Percentiles rank a stretch among this genome's conserved stretches.
Conservation (phyloP, 2,797 vertebrate species). For the Aphelocoma californica region DNA sequence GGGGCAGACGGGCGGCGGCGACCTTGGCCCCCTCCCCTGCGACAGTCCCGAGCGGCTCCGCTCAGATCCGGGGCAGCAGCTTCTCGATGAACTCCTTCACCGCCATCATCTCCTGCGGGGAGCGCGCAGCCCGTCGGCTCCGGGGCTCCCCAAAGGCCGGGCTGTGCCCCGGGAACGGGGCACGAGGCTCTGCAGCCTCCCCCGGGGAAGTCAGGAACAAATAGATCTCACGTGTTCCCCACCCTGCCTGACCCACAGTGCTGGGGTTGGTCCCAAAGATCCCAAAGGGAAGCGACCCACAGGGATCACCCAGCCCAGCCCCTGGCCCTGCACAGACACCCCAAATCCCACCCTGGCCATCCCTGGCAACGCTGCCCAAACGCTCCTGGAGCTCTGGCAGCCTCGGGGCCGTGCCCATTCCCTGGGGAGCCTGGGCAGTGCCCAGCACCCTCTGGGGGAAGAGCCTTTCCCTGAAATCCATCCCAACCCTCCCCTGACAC, state of each 20-base stretch:
- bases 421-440: neutral
- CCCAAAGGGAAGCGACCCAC: neutral
- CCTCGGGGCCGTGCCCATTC: fast-evolving
- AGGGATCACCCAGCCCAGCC: neutral
- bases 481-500: fast-evolving
- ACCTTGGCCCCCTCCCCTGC: constrained; percentile 74
- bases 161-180: fast-evolving
- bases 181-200: neutral
- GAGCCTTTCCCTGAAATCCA: neutral
- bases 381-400: fast-evolving
- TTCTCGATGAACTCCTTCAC: constrained; percentile 98
- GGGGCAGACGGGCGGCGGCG: constrained; percentile 77
- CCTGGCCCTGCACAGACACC: neutral
- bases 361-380: fast-evolving
- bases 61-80: constrained; percentile 92
- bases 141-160: fast-evolving
- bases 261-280: neutral
- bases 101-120: constrained; percentile 88
- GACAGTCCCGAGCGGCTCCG: constrained; percentile 61
- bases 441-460: neutral
- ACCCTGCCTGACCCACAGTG: fast-evolving
- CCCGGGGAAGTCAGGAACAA: fast-evolving
- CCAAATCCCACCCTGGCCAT: neutral
- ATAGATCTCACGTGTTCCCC: fast-evolving
- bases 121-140: fast-evolving